Conservation (phyloP, 2,113 vertebrate species). For the Sebastes fasciatus region DNA sequence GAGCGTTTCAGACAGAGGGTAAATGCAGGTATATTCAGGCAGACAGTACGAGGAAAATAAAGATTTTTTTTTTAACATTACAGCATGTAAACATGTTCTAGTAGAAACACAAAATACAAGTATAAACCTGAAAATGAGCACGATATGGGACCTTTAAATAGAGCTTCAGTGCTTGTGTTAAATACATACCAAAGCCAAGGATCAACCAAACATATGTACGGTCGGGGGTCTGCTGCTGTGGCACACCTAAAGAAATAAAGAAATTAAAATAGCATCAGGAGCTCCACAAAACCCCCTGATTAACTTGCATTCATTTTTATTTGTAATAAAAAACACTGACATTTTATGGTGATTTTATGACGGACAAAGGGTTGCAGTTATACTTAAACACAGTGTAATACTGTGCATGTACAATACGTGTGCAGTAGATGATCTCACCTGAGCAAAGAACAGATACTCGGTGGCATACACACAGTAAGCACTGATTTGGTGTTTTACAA, state of each 20-base stretch:
- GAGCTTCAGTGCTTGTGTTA: not conserved
- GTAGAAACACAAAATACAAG: too few species aligned
- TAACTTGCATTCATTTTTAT: not conserved
- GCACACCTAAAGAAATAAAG: not conserved
- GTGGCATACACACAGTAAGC: not conserved
- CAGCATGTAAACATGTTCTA: too few species aligned
- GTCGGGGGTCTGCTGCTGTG: rapidly evolving
- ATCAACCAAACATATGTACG: rapidly evolving
- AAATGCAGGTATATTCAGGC: too few species aligned
- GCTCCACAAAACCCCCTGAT: not conserved
- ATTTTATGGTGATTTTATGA: not conserved
- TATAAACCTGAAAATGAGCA: too few species aligned
- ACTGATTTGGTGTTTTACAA: not conserved
- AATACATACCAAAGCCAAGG: not conserved
- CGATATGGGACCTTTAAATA: not conserved
- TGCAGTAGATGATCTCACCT: not conserved
- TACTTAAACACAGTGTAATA: too few species aligned
- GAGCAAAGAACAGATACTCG: not conserved
- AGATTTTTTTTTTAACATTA: too few species aligned
- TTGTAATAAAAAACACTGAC: not conserved
- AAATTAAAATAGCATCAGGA: not conserved
- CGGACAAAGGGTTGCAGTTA: too few species aligned
- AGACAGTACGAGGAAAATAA: too few species aligned
- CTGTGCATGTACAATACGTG: too few species aligned
- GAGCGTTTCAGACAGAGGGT: too few species aligned